phyloP scores from a whole-genome alignment of 2,797 vertebrate species.

The Nothura maculosa region DNA sequence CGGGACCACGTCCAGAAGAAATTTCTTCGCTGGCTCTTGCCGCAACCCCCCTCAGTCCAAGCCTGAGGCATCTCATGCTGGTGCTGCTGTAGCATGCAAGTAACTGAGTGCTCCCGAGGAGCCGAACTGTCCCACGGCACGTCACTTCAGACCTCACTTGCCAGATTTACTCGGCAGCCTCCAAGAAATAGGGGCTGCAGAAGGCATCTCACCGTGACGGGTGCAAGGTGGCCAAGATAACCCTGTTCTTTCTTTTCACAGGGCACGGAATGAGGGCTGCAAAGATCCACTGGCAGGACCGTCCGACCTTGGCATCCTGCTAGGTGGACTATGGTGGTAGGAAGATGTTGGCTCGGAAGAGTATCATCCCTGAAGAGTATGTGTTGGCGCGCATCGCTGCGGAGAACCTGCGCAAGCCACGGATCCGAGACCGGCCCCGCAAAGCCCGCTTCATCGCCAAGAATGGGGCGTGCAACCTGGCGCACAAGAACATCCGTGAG shows the following conservation, averaged over 20 bases:
- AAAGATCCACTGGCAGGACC: background rate
- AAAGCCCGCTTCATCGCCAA: conserved; percentile 98
- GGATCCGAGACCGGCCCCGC: conserved; percentile 91
- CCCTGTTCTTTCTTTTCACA: background rate
- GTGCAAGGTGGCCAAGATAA: background rate
- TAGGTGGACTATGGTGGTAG: conserved; percentile 70
- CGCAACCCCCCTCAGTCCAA: background rate
- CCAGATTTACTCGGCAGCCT: background rate
- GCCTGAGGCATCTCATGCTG: background rate
- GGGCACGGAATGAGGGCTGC: background rate
- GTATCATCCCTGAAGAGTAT: conserved; percentile 98
- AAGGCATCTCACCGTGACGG: background rate
- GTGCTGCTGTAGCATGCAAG: background rate
- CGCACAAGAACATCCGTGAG: conserved; percentile 98
- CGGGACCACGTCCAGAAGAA: rapidly evolving
- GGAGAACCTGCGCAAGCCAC: conserved; percentile 91
- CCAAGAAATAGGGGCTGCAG: background rate
- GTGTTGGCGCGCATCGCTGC: conserved; percentile 91
- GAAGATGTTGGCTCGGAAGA: conserved; percentile 94
- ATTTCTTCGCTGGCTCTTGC: background rate
- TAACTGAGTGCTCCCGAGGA: background rate
- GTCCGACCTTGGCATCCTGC: background rate
- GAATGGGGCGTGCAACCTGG: conserved; percentile 95
- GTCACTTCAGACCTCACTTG: background rate
- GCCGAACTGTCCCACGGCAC: background rate